Conservation (phyloP, 2,888 invertebrate genomes). For the Plutella xylostella region DNA sequence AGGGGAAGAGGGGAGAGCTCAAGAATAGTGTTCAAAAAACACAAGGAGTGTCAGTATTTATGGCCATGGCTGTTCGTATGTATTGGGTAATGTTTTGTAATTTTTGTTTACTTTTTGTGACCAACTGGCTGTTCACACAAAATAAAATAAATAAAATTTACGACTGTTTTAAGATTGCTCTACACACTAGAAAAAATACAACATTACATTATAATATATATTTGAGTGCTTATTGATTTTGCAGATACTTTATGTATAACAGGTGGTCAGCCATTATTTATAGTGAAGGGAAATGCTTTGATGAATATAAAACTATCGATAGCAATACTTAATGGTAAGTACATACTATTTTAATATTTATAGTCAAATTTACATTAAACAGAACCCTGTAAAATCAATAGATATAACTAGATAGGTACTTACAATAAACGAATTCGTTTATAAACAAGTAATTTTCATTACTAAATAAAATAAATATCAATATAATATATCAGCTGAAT, state of each 20-base stretch:
- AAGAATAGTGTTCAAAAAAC: too few species aligned
- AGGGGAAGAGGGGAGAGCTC: too few species aligned
- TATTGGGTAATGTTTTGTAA: too few species aligned
- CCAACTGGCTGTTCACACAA: background rate
- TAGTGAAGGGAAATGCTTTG: background rate
- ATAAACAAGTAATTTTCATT: background rate
- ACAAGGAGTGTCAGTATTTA: too few species aligned
- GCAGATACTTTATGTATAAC: slow-evolving; percentile 38
- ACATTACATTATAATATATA: background rate
- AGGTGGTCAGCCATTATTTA: slow-evolving; percentile 25
- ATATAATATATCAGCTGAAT: too few species aligned
- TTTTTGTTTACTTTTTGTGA: background rate
- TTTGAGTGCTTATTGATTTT: too few species aligned
- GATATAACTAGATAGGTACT: too few species aligned
- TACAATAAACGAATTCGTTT: background rate
- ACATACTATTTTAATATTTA: too few species aligned
- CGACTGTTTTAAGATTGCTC: background rate
- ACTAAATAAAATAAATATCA: background rate
- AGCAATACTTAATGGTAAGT: background rate
- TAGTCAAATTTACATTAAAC: too few species aligned
- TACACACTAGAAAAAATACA: background rate
- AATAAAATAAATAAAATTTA: background rate
- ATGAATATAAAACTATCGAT: background rate
- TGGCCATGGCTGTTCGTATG: too few species aligned
- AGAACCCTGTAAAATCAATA: too few species aligned